Conservation (phyloP, 2,797 vertebrate species). For the Periparus ater region DNA sequence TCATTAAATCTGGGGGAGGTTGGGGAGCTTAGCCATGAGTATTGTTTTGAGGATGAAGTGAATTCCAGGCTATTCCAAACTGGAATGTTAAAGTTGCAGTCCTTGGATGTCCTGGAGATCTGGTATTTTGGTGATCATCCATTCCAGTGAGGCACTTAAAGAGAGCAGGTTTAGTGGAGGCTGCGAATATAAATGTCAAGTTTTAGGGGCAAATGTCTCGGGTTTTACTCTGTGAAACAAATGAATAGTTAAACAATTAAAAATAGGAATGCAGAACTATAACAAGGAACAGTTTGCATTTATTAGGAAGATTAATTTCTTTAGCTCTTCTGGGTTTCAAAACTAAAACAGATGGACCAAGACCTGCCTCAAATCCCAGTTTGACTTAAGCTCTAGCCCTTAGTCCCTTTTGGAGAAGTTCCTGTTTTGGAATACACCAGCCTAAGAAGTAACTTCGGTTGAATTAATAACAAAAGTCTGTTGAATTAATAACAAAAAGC, state of each 20-base stretch:
- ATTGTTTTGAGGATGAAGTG: not conserved
- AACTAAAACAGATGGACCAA: not conserved
- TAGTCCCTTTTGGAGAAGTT: not conserved
- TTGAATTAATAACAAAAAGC: not conserved
- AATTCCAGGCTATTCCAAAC: not conserved
- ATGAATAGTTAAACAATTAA: not conserved
- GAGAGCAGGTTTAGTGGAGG: not conserved
- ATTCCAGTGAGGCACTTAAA: not conserved
- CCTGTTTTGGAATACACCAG: not conserved
- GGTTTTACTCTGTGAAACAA: not conserved
- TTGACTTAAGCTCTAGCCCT: not conserved
- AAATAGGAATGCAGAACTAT: not conserved
- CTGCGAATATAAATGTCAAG: not conserved
- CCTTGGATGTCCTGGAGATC: not conserved
- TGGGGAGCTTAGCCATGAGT: not conserved
- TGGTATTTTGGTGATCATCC: not conserved
- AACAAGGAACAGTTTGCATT: not conserved
- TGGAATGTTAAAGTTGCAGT: not conserved
- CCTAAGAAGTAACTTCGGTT: not conserved
- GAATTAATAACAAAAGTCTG: not conserved
- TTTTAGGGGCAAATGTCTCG: not conserved
- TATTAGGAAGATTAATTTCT: not conserved
- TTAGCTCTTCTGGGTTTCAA: not conserved
- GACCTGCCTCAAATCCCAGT: not conserved
- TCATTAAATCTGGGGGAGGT: not conserved